phyloP scores from a whole-genome alignment of 2,113 vertebrate genomes.

The Peucedramus taeniatus region DNA sequence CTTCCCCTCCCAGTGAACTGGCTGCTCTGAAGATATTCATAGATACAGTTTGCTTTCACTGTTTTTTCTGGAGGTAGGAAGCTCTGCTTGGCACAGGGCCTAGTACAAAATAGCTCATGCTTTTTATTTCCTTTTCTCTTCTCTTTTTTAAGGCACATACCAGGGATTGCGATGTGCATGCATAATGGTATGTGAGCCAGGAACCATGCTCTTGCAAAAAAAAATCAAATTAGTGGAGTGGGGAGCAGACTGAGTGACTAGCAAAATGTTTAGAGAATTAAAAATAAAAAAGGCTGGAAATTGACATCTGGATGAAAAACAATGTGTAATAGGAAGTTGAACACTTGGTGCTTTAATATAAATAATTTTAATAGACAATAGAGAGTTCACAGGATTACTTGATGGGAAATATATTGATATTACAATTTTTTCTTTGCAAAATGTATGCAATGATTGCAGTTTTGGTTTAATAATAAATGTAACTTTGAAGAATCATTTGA shows the following conservation, averaged over 20 bases:
- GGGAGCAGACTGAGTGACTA: background rate
- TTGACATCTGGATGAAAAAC: background rate
- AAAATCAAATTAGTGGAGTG: background rate
- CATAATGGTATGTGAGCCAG: background rate
- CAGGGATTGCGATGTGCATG: background rate
- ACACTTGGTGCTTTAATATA: background rate
- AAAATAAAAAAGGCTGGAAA: background rate
- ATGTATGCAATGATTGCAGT: constrained; percentile 60
- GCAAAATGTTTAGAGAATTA: background rate
- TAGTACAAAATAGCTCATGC: constrained; percentile 4
- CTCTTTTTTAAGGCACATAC: background rate
- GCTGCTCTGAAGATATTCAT: background rate
- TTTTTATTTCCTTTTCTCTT: constrained; percentile 11
- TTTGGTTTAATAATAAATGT: constrained; percentile 77
- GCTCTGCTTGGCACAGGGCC: constrained; percentile 10
- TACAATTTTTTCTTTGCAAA: constrained; percentile 73
- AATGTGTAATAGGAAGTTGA: background rate
- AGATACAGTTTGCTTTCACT: background rate
- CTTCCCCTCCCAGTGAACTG: background rate
- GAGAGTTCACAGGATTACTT: constrained; percentile 45
- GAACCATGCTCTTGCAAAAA: background rate
- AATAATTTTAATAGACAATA: constrained; percentile 31
- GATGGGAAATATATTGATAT: constrained; percentile 77
- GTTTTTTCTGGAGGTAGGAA: constrained; percentile 17
- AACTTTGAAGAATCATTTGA: constrained; percentile 59